phyloP scores from a whole-genome alignment of 2,113 vertebrate species.

The Lophura nycthemera region DNA sequence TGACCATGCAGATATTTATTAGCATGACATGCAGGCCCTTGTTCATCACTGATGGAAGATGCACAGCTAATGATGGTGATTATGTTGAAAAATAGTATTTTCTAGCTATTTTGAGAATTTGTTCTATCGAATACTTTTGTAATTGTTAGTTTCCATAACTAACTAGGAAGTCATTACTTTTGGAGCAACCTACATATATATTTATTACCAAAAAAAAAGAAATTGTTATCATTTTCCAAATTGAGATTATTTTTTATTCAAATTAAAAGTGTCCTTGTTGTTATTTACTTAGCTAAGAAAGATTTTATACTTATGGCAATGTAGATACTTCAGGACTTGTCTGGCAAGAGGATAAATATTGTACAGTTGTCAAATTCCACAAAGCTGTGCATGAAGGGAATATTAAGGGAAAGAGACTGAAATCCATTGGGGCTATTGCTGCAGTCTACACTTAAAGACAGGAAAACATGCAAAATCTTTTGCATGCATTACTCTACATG shows the following conservation, averaged over 20 bases:
- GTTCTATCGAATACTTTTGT: no score
- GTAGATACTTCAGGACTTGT: neutral
- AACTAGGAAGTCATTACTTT: no score
- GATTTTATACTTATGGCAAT: neutral
- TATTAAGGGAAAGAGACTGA: neutral
- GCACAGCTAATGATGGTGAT: no score
- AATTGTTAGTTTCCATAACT: no score
- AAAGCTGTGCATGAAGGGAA: neutral
- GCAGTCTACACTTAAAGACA: neutral
- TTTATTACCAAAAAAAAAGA: neutral
- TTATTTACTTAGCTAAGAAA: neutral
- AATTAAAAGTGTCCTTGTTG: neutral
- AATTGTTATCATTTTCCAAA: neutral
- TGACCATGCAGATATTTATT: no score
- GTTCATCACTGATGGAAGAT: no score
- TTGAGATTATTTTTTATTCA: neutral
- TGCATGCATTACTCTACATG: neutral
- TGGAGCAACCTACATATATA: no score
- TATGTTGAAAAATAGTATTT: no score
- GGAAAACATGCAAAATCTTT: neutral
- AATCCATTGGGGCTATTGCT: neutral
- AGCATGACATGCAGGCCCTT: no score
- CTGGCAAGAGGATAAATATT: neutral
- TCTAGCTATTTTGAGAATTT: no score
- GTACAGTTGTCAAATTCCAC: neutral